Evolutionary conservation across 2,888 invertebrate species (phyloP), one percentile per base, ranked within the genome.

Genomic region (Leptinotarsa tumamoca): DNA sequence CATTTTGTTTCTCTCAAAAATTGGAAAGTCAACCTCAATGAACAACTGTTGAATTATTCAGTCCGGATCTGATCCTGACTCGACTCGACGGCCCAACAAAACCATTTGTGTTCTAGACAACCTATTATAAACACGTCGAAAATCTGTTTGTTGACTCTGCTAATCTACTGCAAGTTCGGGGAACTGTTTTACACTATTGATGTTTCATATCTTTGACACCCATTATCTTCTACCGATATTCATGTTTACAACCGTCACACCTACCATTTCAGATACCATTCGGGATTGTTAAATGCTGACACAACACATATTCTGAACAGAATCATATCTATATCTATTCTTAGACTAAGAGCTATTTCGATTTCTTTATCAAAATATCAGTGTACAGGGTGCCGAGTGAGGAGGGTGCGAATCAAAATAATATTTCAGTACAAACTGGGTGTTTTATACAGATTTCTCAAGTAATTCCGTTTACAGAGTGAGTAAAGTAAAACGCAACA

Each of bases 161-260:
- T 63, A 43, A 63, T 43, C 23, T 58, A 15, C 23, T 21, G 43
- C 0, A 43, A 14, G 58, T 58, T 23, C 13, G 7, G n/a, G 17
- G 13, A 63, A 33, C 27, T 63, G 63, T 43, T 63, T 52, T 63
- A 33, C 23, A 27, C 33, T 63, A 33, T 27, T 63, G 27, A 17
- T 63, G 63, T 63, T 63, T 23, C 58, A 58, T 58, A 58, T 58
- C 58, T 58, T 17, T 63, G 63, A 63, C 63, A 63, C 43, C 63
- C 33, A 63, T 63, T 63, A 33, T 33, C 63, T 27, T 43, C 17
- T 63, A 43, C 33, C 13, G n/a, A 63, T 63, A 63, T n/a, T 63
- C 43, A 43, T 43, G 63, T 43, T 63, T 10, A 63, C 63, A 63
- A n/a, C 58, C 4, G 58, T 58, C 23, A 21, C 43, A 63, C 63